These are phyloP conservation scores for Catocala fraxini DNA, from an alignment of 2,888 invertebrate species.

Conservation along the genomic window DNA sequence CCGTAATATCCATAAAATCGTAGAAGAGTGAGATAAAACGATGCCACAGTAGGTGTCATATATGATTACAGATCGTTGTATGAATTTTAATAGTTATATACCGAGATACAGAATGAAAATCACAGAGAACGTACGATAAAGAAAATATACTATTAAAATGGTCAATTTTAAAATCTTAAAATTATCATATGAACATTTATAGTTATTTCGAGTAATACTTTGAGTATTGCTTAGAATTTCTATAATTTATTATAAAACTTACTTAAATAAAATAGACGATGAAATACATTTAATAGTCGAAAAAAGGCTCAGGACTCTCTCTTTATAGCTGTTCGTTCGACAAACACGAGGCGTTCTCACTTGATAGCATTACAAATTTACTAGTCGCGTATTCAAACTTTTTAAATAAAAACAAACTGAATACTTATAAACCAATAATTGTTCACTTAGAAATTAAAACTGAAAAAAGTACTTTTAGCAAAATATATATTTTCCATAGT, in stretches of 20 bases:
- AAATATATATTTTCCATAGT: slow-evolving; percentile 7
- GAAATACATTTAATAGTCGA: slow-evolving; percentile 54
- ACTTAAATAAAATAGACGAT: slow-evolving; percentile 50
- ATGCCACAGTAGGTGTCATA: slow-evolving; percentile 40
- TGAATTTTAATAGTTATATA: slow-evolving; percentile 44
- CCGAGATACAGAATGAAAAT: slow-evolving; percentile 31
- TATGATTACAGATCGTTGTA: slow-evolving; percentile 62
- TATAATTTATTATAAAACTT: slow-evolving; percentile 62
- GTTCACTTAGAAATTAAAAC: not conserved
- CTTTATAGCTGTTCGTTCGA: slow-evolving; percentile 43
- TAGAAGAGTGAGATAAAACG: slow-evolving; percentile 57
- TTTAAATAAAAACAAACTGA: slow-evolving; percentile 8
- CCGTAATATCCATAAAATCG: slow-evolving; percentile 46
- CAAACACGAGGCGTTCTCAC: slow-evolving; percentile 26
- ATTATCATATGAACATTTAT: slow-evolving; percentile 38
- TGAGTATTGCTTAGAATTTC: slow-evolving; percentile 78
- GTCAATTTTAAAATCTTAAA: slow-evolving; percentile 38
- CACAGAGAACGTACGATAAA: slow-evolving; percentile 34
- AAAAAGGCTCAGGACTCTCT: slow-evolving; percentile 66
- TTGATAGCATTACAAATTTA: slow-evolving; percentile 20
- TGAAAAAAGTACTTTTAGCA: slow-evolving; percentile 40
- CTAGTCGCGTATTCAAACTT: slow-evolving; percentile 29
- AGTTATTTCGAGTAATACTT: slow-evolving; percentile 39
- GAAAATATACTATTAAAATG: slow-evolving; percentile 23
- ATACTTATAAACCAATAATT: slow-evolving; percentile 30